phyloP scores from a whole-genome alignment of 2,888 invertebrate genomes.

The Unio delphinus region DNA sequence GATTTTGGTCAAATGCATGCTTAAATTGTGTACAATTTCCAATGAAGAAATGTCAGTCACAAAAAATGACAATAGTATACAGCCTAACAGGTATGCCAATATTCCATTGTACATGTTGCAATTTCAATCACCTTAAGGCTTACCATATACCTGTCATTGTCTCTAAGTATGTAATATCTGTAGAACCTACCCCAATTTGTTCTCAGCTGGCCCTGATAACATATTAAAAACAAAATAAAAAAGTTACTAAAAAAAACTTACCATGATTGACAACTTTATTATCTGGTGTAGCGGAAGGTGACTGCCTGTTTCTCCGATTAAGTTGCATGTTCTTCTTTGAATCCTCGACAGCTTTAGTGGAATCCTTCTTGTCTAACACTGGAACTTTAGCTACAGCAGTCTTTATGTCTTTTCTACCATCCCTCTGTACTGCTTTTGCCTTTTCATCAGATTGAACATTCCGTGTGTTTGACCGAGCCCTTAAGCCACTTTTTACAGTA shows the following conservation, averaged over 20 bases:
- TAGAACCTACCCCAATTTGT: no score
- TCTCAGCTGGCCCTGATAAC: not conserved
- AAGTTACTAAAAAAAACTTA: not conserved
- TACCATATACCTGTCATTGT: no score
- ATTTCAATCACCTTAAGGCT: no score
- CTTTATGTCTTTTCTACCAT: conserved; percentile 30
- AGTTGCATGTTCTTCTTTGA: conserved; percentile 8
- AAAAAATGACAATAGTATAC: no score
- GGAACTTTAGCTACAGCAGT: conserved; percentile 16
- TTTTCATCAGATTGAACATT: conserved; percentile 30
- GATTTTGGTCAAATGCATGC: no score
- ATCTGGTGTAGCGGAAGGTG: conserved; percentile 26
- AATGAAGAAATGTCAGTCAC: no score
- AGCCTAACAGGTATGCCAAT: no score
- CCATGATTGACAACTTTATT: conserved; percentile 4
- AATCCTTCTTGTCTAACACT: conserved; percentile 22
- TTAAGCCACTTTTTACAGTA: conserved; percentile 36
- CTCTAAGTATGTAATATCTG: no score
- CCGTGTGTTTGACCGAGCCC: conserved; percentile 39
- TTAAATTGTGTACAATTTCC: no score
- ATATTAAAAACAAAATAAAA: not conserved
- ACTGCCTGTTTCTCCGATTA: conserved; percentile 31
- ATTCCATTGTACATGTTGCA: no score
- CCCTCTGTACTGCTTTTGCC: conserved; percentile 21
- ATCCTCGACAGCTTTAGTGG: conserved; percentile 18